These are phyloP conservation scores for Arion vulgaris DNA, from an alignment of 1,140 invertebrate genomes.

Conservation along the genomic window DNA sequence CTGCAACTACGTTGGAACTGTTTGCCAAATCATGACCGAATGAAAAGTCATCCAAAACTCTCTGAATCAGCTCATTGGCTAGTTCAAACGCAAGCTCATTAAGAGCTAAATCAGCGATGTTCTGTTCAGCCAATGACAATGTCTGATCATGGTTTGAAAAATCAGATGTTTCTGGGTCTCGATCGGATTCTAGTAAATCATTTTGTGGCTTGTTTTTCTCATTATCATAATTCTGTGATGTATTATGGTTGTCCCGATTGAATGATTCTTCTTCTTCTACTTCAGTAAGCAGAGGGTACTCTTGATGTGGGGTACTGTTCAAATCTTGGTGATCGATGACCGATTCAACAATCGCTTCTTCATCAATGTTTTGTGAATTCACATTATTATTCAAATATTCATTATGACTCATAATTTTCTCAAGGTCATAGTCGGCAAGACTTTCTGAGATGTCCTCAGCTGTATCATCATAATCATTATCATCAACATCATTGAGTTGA, in stretches of 20 bases:
- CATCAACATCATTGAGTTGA: background rate
- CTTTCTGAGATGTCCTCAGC: background rate
- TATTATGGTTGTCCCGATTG: background rate
- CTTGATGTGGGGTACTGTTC: background rate
- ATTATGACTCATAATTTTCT: background rate
- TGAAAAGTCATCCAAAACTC: conserved; percentile 53
- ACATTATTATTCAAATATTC: background rate
- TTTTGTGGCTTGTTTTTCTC: background rate
- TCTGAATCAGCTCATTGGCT: conserved; percentile 56
- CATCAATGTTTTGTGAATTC: background rate
- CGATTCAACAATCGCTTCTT: background rate
- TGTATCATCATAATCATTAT: conserved; percentile 8
- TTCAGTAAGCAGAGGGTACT: background rate
- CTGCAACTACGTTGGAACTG: too few species aligned
- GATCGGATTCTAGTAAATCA: background rate
- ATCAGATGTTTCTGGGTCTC: background rate
- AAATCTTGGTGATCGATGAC: background rate
- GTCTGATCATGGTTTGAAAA: background rate
- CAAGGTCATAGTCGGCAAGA: background rate
- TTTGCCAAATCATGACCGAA: conserved; percentile 10
- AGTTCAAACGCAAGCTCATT: conserved; percentile 51
- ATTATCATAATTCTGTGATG: background rate
- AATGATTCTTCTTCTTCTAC: background rate
- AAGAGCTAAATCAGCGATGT: conserved; percentile 37
- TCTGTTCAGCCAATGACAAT: background rate